Conservation (phyloP, 1,140 invertebrate genomes). For the Hydropsyche tenuis region DNA sequence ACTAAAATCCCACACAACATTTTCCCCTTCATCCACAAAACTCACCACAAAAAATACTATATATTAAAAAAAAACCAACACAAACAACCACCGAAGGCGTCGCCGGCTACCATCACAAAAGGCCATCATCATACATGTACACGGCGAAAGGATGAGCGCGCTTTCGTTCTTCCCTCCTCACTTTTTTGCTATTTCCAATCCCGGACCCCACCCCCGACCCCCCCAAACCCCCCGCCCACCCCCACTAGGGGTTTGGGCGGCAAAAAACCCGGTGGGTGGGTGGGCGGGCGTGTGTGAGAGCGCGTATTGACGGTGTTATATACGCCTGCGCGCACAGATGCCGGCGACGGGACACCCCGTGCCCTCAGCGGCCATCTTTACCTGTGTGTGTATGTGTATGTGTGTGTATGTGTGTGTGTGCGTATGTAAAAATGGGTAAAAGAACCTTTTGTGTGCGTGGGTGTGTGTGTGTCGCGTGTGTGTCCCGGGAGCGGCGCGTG, state of each 20-base stretch:
- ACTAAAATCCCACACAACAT: no score
- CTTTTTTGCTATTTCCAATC: conserved; percentile 15
- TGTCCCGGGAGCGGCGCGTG: background rate
- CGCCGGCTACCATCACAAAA: no score
- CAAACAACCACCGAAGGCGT: background rate
- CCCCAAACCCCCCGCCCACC: no score
- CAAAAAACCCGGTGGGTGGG: background rate
- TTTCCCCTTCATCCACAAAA: no score
- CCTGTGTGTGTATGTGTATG: conserved; percentile 28
- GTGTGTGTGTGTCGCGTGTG: background rate
- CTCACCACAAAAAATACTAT: no score
- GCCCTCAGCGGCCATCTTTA: conserved; percentile 24
- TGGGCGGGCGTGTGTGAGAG: conserved; percentile 17
- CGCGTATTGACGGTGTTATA: conserved; percentile 34
- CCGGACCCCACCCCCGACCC: background rate
- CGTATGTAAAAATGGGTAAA: background rate
- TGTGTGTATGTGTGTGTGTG: conserved; percentile 17
- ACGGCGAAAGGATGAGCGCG: conserved; percentile 20
- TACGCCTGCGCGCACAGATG: conserved; percentile 32
- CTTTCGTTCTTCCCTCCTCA: conserved; percentile 2
- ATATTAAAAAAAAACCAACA: background rate
- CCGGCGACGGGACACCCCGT: background rate
- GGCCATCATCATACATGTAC: background rate
- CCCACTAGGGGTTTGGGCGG: background rate
- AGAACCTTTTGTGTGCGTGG: background rate